Evolutionary conservation across 2,888 invertebrate species (phyloP), one percentile per base, ranked within the genome.

Genomic region (Agriopis marginaria): DNA sequence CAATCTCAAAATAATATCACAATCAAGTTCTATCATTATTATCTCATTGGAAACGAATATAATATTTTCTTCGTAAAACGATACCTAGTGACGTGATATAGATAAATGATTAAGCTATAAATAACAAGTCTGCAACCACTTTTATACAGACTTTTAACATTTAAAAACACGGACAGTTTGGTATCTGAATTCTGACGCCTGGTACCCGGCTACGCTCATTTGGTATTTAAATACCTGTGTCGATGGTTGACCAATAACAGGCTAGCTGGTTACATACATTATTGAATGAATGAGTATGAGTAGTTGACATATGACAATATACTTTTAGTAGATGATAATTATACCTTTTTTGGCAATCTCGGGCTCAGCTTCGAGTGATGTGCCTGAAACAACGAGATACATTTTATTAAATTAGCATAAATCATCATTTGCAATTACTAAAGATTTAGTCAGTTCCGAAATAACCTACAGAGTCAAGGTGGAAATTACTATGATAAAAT

Each of bases 281-380:
- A 61, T 64, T 61, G 32, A 66, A 17, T 75, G 72, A 79, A 80
- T 76, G 66, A 49, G 53, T 71, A 63, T 45, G 68, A 79, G 73
- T 66, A 75, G 63, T 70, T 78, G 72, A 71, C 58, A 63, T 23
- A 23, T 23, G 17, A 23, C 17, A 23, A n/a, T 23, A 23, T 23
- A 23, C 17, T 23, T 23, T 23, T 23, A 23, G 17, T 23, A 23
- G 17, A 1, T 23, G 17, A 23, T 23, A 23, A 23, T 71, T 73
- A 77, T 90, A 93, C 93, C 93, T 93, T 93, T 93, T 82, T 93
- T 92, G 79, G 80, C 90, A 83, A 85, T 89, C 81, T 93, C 93
- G 77, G 90, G 72, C 81, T 91, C 93, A 62, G 87, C 84, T 79
- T 91, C 93, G 72, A 90, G 91, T 61, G 93, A 86, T 74, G 89